A percentile compares a stretch with the other conserved stretches of the same genome.
Evolutionary conservation across 2,797 vertebrate genomes (phyloP).

Genomic region (Gallinago solitaria): DNA sequence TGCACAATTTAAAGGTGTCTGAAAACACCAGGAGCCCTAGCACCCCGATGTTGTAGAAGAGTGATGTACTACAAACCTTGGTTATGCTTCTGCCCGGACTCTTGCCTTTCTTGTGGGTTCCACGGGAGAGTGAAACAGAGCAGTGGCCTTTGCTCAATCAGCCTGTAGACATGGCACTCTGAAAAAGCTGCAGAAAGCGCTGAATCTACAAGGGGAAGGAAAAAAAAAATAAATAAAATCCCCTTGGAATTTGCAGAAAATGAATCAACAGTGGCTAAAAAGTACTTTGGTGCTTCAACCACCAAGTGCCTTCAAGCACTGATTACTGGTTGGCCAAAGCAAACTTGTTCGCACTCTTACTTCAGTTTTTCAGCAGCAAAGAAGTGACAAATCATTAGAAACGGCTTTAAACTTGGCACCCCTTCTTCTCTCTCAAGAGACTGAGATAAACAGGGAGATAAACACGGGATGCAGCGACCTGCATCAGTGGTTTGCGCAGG

Average conservation of each 20-base stretch:
- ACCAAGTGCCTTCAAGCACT: not conserved
- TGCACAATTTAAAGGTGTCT: not conserved
- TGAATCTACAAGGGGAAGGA: not conserved
- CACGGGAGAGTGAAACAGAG: accelerated
- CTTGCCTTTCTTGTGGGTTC: accelerated
- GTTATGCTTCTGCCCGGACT: not conserved
- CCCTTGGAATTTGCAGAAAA: not conserved
- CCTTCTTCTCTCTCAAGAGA: not conserved
- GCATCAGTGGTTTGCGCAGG: not conserved
- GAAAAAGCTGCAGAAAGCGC: not conserved
- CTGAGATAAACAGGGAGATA: too few species aligned
- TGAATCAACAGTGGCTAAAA: not conserved
- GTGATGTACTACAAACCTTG: not conserved
- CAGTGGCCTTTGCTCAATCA: not conserved
- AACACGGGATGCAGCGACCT: not conserved
- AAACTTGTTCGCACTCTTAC: not conserved
- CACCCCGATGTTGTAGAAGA: not conserved
- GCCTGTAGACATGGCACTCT: not conserved
- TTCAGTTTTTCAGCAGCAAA: not conserved
- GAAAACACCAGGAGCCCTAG: not conserved
- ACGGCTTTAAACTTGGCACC: not conserved
- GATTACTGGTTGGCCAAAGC: not conserved
- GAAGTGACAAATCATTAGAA: not conserved
- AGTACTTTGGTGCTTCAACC: not conserved
- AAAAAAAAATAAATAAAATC: too few species aligned